Conservation (phyloP, 2,888 invertebrate genomes). For the Mylabris sibirica region DNA sequence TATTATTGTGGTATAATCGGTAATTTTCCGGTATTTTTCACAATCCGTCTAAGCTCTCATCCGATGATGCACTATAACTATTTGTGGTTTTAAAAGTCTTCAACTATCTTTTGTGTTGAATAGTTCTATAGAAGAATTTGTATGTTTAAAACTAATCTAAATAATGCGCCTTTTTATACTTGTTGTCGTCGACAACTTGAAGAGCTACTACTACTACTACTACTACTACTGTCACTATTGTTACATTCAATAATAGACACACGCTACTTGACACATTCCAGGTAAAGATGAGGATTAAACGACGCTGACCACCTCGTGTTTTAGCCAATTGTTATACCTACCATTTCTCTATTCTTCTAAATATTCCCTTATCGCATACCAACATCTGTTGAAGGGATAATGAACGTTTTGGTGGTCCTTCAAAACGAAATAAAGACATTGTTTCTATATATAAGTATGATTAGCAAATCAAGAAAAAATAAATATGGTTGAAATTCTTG, state of each 20-base stretch:
- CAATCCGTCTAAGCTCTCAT: neutral
- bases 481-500: neutral
- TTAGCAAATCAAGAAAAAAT: neutral
- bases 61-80: neutral
- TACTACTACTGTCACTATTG: slow-evolving; percentile 10
- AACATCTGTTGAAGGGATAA: neutral
- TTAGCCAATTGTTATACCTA: neutral
- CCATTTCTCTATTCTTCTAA: neutral
- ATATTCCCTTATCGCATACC: neutral
- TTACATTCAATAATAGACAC: slow-evolving; percentile 4
- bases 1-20: neutral
- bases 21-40: slow-evolving; percentile 12
- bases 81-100: neutral
- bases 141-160: slow-evolving; percentile 9
- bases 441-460: neutral
- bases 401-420: neutral
- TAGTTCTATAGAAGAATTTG: neutral
- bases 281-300: slow-evolving; percentile 7
- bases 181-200: slow-evolving; percentile 5
- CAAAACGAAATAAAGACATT: neutral
- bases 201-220: slow-evolving; percentile 8
- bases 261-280: slow-evolving; percentile 13
- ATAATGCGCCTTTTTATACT: neutral
- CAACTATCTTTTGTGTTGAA: neutral
- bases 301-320: slow-evolving; percentile 1